Base-by-base conservation (phyloP, 1,140 invertebrate genomes). In the Zophobas atratus region DNA sequence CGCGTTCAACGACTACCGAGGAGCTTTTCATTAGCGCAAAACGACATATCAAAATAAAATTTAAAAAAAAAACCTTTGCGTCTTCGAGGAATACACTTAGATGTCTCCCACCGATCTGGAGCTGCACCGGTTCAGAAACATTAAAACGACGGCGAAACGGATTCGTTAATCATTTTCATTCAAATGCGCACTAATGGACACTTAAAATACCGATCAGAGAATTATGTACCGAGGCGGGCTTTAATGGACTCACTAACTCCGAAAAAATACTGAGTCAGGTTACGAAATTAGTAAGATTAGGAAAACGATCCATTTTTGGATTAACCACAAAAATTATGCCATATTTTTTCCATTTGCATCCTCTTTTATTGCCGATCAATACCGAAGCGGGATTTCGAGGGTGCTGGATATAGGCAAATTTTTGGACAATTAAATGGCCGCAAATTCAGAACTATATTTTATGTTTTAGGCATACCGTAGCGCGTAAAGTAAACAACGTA, bases 121-220 rank as follows among this genome's bases (percentile, higher is more conserved):
- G 60, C 60, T 43, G 56, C 36, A 67, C n/a, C n/a, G 33, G 60
- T 43, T 67, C 39, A 33, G 35, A 36, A 48, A 67, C 60, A 67
- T 46, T 67, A 43, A 67, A 67, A 41, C 20, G 33, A 8, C 39
- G n/a, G 38, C 41, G 39, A 43, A 67, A 67, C 38, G 60, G 20
- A 43, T 67, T 46, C 60, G 60, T 67, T 67, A 67, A 67, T 67
- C 60, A 67, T 67, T 67, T 67, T 67, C 60, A 67, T 67, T 67
- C 60, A 43, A 67, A 67, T 67, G 60, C 39, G 60, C 20, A 67
- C 60, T 67, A 67, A 67, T 67, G 60, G 60, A 67, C 60, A 67
- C 60, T 67, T 67, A 67, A 67, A 67, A 43, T 67, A 67, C 60
- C 60, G 60, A 67, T 67, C 60, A 43, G 60, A 5, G 60, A 67